These are phyloP conservation scores for Coleophora flavipennella DNA, from an alignment of 2,888 invertebrate species.

Conservation along the genomic window DNA sequence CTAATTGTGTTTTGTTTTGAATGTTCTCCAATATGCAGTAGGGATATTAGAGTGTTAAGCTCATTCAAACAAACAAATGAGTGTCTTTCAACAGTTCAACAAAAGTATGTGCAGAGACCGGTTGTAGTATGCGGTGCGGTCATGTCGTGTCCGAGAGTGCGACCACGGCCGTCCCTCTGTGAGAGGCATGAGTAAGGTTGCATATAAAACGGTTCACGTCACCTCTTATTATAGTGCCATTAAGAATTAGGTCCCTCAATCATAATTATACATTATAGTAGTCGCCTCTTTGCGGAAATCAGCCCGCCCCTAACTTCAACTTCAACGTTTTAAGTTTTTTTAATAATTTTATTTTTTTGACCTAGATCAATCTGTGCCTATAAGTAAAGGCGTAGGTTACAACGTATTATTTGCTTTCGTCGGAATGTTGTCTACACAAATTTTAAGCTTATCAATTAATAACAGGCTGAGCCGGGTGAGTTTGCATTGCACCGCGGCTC, in stretches of 20 bases:
- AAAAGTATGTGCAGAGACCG: constrained; percentile 21
- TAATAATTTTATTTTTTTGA: too few species aligned
- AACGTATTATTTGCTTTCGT: constrained; percentile 19
- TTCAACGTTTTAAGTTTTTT: too few species aligned
- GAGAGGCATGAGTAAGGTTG: constrained; percentile 10
- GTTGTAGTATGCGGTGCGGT: constrained; percentile 46
- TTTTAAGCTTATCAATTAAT: constrained; percentile 24
- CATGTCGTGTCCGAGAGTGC: constrained; percentile 14
- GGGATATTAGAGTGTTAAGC: too few species aligned
- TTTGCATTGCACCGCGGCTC: constrained; percentile 15
- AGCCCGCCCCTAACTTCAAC: too few species aligned
- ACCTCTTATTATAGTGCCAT: constrained; percentile 14
- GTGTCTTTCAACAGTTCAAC: too few species aligned
- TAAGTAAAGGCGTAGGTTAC: constrained; percentile 9
- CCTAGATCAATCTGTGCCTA: constrained; percentile 23
- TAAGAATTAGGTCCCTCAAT: constrained; percentile 7
- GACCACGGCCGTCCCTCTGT: constrained; percentile 14
- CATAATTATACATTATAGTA: too few species aligned
- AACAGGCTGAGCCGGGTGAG: constrained; percentile 23
- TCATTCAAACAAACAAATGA: too few species aligned
- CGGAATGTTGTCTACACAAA: constrained; percentile 7
- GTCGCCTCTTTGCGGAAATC: too few species aligned
- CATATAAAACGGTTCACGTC: constrained; percentile 4
- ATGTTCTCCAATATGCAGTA: too few species aligned
- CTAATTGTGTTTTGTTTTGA: too few species aligned